Conservation (phyloP, 2,113 vertebrate species). For the Pogonocichla stellata region DNA sequence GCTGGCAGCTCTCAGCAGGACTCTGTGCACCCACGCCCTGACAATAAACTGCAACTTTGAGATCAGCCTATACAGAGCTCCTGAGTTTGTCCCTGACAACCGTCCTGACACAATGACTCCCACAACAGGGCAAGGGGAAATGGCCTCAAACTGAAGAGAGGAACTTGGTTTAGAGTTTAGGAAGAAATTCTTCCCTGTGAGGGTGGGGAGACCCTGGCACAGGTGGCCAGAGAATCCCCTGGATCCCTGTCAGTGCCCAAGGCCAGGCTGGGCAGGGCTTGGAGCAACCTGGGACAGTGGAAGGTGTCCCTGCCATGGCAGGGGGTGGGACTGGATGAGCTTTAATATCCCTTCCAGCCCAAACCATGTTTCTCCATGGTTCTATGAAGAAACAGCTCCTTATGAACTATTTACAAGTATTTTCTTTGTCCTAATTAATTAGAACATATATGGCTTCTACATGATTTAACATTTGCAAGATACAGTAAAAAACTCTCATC, state of each 20-base stretch:
- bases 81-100: too few relatives aligned
- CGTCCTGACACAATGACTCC: too few relatives aligned
- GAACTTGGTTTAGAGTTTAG: background rate
- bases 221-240: background rate
- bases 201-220: accelerated
- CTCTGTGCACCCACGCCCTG: too few relatives aligned
- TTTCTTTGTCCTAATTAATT: background rate
- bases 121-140: background rate
- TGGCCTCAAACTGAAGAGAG: background rate
- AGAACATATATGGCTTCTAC: background rate
- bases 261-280: accelerated
- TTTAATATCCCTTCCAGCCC: background rate
- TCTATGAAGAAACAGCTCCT: background rate
- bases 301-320: background rate
- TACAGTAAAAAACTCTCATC: background rate
- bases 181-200: background rate
- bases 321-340: accelerated
- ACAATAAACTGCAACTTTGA: too few relatives aligned
- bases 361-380: background rate
- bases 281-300: accelerated
- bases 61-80: too few relatives aligned
- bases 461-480: background rate
- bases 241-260: background rate
- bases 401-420: background rate
- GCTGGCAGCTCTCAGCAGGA: too few relatives aligned